A percentile compares a stretch with the other conserved stretches of the same genome.
Evolutionary conservation across 2,888 invertebrate genomes (phyloP).

Genomic region (Idaea aversata): DNA sequence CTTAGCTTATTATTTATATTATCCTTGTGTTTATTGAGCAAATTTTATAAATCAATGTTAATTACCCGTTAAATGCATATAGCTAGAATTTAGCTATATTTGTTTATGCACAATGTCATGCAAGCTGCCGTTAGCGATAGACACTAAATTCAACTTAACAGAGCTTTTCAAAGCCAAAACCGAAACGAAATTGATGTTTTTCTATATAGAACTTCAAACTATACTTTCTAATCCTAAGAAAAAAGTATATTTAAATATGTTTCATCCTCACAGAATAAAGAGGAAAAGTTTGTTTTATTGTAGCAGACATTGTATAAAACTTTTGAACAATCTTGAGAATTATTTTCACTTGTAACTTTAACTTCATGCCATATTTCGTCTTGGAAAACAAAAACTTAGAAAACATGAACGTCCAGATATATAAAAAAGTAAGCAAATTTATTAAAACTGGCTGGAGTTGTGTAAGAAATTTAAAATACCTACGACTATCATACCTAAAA

Average conservation of each 20-base stretch:
- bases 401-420: slow-evolving; percentile 3
- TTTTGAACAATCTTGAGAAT: background rate
- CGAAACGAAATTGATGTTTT: too few species aligned
- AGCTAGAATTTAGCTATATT: too few species aligned
- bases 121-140: too few species aligned
- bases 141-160: too few species aligned
- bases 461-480: background rate
- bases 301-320: background rate
- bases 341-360: background rate
- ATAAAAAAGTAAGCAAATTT: background rate
- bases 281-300: background rate
- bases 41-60: too few species aligned
- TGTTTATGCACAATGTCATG: too few species aligned
- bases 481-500: background rate
- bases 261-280: background rate
- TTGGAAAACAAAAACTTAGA: slow-evolving; percentile 1
- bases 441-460: background rate
- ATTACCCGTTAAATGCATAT: too few species aligned
- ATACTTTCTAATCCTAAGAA: background rate
- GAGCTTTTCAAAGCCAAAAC: too few species aligned
- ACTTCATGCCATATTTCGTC: slow-evolving; percentile 6
- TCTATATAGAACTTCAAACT: too few species aligned
- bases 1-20: too few species aligned
- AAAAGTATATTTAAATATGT: background rate
- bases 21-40: too few species aligned